phyloP scores from a whole-genome alignment of 2,888 invertebrate genomes.

The Bruchidius siliquastri region DNA sequence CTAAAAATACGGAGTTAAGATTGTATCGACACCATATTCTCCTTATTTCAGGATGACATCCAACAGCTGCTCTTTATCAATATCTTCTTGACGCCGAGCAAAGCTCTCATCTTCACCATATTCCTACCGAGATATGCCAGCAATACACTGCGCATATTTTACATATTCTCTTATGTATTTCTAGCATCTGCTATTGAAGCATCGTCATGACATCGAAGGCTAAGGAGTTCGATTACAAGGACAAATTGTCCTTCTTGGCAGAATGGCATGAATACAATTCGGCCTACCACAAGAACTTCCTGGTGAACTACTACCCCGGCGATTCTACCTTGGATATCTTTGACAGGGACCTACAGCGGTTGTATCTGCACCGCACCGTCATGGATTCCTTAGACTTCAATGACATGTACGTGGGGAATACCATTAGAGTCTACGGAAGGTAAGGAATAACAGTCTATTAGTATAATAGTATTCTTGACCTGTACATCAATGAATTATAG shows the following conservation, averaged over 20 bases:
- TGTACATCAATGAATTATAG: too few relatives aligned
- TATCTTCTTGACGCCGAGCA: not conserved
- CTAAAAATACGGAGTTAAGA: not conserved
- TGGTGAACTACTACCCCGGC: constrained; percentile 69
- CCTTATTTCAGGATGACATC: not conserved
- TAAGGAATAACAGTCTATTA: not conserved
- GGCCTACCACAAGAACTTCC: constrained; percentile 67
- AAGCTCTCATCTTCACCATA: not conserved
- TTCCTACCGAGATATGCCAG: not conserved
- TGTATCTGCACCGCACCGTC: constrained; percentile 59
- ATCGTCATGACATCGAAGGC: not conserved
- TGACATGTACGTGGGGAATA: constrained; percentile 67
- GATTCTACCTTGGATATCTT: constrained; percentile 76
- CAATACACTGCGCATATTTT: not conserved
- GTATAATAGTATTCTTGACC: too few relatives aligned
- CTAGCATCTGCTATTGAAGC: not conserved
- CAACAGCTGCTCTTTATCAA: not conserved
- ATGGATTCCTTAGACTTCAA: constrained; percentile 61
- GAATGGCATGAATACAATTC: constrained; percentile 87
- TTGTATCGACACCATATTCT: not conserved
- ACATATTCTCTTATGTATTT: not conserved
- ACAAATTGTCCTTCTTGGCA: constrained; percentile 62
- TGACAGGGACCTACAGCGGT: constrained; percentile 38
- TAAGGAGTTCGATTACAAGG: constrained; percentile 47
- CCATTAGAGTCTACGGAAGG: constrained; percentile 60